Evolutionary conservation across 2,888 invertebrate species (phyloP), one percentile per base, ranked within the genome.

Genomic region (Drosophila subquinaria): DNA sequence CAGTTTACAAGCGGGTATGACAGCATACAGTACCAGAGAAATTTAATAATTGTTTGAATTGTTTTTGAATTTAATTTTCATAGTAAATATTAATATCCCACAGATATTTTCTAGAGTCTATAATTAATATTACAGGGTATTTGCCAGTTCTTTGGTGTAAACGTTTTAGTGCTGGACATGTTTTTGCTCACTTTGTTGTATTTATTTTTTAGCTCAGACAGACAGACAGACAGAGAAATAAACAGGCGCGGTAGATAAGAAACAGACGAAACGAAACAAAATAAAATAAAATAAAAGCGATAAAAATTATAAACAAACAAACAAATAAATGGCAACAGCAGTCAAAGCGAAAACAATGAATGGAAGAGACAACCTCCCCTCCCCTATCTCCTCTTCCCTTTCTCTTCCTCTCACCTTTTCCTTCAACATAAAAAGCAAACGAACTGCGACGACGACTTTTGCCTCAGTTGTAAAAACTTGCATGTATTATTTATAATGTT

Each of bases 401-500:
- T 27, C 23, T 30, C 30, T 13, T 13, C 53, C 47, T 2, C 27
- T 33, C 17, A 15, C 27, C 27, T 23, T 10, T 10, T 17, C 8
- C 50, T 17, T 1, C 48, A 20, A 13, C 13, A 9, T 11, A 17
- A 15, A 42, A 45, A 36, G 17, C 35, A 40, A 71, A 56, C 47
- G 27, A 60, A 65, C 59, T 42, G 59, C 20, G 73, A 61, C 60
- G 35, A 33, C 17, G 40, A 61, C 20, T 40, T 52, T 60, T 35
- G 43, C 23, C 64, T 10, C 53, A 59, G 81, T 76, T 80, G 80
- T 77, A 80, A 76, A 66, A 77, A 79, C 59, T 74, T 69, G 51
- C 76, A 79, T 79, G 64, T 69, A 65, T 77, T 77, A 77, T 77
- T 77, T 77, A 77, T 69, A 79, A 76, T 69, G 70, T 65, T 79